Conservation (phyloP, 2,113 vertebrate species). For the Clarias batrachus region DNA sequence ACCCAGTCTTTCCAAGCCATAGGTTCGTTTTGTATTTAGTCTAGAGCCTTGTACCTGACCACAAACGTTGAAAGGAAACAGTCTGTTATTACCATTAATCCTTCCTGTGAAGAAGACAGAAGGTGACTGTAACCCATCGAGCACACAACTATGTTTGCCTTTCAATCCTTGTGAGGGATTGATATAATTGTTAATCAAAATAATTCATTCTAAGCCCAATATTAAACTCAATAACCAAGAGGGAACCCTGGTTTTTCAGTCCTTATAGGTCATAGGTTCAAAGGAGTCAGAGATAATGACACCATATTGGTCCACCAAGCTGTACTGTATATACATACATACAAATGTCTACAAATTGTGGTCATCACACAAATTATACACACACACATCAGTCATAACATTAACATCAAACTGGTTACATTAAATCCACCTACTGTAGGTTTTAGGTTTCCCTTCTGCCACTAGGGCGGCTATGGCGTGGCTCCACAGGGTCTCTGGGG, state of each 20-base stretch:
- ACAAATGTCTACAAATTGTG: too few species aligned
- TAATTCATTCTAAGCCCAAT: background rate
- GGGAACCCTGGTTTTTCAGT: background rate
- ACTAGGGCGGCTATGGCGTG: too few species aligned
- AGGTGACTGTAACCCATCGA: slow-evolving; percentile 12
- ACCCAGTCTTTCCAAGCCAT: background rate
- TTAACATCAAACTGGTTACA: too few species aligned
- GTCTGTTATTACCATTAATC: slow-evolving; percentile 41
- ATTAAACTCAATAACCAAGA: background rate
- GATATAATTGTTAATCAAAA: background rate
- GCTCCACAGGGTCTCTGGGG: too few species aligned
- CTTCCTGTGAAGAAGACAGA: slow-evolving; percentile 11
- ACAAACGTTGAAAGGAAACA: slow-evolving; percentile 24
- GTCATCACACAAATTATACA: too few species aligned
- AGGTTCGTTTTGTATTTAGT: slow-evolving; percentile 9
- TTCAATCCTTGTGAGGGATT: background rate
- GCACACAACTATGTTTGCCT: slow-evolving; percentile 12
- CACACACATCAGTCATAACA: too few species aligned
- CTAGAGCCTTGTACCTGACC: background rate
- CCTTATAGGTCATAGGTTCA: too few species aligned
- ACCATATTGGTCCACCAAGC: too few species aligned
- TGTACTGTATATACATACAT: too few species aligned
- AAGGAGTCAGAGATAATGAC: too few species aligned
- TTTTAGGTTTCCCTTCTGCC: too few species aligned
- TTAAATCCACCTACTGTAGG: too few species aligned